These are phyloP conservation scores for Clytia hemisphaerica DNA, from an alignment of 30 jellyfish, hydroid and myxozoan species.

Conservation along the genomic window DNA sequence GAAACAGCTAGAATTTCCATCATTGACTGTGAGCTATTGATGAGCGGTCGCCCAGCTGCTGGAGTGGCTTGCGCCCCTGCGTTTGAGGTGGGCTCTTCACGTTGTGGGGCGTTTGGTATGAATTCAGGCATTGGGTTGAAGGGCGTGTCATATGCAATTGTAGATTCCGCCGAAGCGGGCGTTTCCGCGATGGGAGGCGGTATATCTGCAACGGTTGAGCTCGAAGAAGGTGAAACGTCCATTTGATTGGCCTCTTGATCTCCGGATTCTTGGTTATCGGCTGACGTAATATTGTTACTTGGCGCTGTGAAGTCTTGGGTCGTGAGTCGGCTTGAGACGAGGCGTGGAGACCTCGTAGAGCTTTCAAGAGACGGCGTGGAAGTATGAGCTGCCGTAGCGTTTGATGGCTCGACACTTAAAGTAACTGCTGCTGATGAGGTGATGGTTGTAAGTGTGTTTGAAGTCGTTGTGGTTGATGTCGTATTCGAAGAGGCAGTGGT, in stretches of 20 bases:
- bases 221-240: too few species aligned
- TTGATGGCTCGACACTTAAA: too few species aligned
- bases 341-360: too few species aligned
- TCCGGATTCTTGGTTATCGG: too few species aligned
- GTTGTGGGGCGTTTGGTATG: conserved; percentile 23
- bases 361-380: conserved; percentile 1
- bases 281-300: too few species aligned
- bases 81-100: not conserved
- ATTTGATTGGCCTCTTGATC: too few species aligned
- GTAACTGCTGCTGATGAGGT: conserved; percentile 4
- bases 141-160: conserved; percentile 10
- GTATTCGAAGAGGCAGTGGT: not conserved
- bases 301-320: too few species aligned
- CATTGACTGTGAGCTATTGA: conserved; percentile 4
- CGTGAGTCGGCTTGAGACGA: too few species aligned
- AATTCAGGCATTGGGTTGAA: conserved; percentile 31
- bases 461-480: conserved; percentile 21
- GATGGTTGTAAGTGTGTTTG: not conserved
- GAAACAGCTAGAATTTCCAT: too few species aligned
- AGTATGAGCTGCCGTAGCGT: not conserved
- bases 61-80: not conserved
- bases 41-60: not conserved
- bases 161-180: conserved; percentile 12
- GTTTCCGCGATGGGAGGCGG: not conserved
- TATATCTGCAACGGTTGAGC: too few species aligned